Conservation (phyloP, 2,888 invertebrate species). For the Pandemis corylana region DNA sequence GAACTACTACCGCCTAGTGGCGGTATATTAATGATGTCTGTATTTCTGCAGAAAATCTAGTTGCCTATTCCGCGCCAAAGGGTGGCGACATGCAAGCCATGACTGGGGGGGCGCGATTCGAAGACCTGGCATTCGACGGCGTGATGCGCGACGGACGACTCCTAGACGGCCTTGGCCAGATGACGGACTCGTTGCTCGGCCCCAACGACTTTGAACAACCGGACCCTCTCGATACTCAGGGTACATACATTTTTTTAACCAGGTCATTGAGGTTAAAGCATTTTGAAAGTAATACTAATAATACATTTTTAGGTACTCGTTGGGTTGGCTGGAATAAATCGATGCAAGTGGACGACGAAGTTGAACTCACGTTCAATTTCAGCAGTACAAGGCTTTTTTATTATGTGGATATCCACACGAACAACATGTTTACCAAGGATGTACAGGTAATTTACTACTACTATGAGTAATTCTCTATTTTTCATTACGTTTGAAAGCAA, state of each 20-base stretch:
- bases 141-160: slow-evolving; percentile 81
- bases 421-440: slow-evolving; percentile 92
- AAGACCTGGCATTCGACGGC: slow-evolving; percentile 93
- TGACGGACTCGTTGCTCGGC: slow-evolving; percentile 90
- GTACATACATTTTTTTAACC: slow-evolving; percentile 65
- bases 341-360: slow-evolving; percentile 83
- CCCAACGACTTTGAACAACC: slow-evolving; percentile 87
- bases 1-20: slow-evolving; percentile 55
- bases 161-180: slow-evolving; percentile 91
- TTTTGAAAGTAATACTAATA: not conserved
- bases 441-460: slow-evolving; percentile 86
- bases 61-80: slow-evolving; percentile 88
- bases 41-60: slow-evolving; percentile 86
- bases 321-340: slow-evolving; percentile 96
- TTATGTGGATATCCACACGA: slow-evolving; percentile 89
- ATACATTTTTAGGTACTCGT: slow-evolving; percentile 79
- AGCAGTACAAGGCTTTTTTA: slow-evolving; percentile 90
- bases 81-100: slow-evolving; percentile 87
- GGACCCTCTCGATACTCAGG: slow-evolving; percentile 84
- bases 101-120: slow-evolving; percentile 88
- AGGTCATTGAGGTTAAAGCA: not conserved
- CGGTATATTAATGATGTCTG: slow-evolving; percentile 60
- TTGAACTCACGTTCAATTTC: slow-evolving; percentile 93
- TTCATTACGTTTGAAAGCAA: not conserved
- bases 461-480: not conserved